phyloP scores from a whole-genome alignment of 2,113 vertebrate species.

The Potamarius usumacintae region DNA sequence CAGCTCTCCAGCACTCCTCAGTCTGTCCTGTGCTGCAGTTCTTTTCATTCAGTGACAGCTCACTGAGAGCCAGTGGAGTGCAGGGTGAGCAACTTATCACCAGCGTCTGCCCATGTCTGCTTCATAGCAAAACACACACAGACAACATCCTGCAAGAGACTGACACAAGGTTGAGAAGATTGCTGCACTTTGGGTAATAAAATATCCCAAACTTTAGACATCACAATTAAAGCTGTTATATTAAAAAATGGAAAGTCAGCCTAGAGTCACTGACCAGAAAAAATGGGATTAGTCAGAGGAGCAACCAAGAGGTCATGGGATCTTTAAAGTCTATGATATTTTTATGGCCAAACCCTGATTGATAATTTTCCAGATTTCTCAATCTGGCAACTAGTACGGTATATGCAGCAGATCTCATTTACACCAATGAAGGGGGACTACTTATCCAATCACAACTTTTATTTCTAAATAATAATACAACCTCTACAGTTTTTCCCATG shows the following conservation, averaged over 20 bases:
- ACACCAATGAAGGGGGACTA: neutral
- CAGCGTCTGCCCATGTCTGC: conserved; percentile 36
- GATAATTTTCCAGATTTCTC: neutral
- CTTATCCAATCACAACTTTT: neutral
- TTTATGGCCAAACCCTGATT: neutral
- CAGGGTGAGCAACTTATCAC: conserved; percentile 44
- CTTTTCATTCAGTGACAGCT: conserved; percentile 40
- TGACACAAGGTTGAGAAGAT: conserved; percentile 44
- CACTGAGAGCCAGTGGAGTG: conserved; percentile 13
- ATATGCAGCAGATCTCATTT: neutral
- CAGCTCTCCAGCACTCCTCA: conserved; percentile 17
- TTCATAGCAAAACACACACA: conserved; percentile 21
- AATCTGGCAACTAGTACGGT: neutral
- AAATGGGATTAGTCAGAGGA: neutral
- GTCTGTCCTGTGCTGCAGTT: conserved; percentile 26
- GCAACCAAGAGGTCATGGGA: neutral
- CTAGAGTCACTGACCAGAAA: neutral
- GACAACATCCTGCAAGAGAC: conserved; percentile 26
- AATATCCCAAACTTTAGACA: neutral
- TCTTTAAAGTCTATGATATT: neutral
- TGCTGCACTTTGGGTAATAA: conserved; percentile 29
- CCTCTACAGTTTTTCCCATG: neutral
- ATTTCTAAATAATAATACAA: neutral
- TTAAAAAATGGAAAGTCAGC: neutral
- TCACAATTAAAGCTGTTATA: neutral